phyloP scores from a whole-genome alignment of 2,797 vertebrate species.

The Babyrousa celebensis region DNA sequence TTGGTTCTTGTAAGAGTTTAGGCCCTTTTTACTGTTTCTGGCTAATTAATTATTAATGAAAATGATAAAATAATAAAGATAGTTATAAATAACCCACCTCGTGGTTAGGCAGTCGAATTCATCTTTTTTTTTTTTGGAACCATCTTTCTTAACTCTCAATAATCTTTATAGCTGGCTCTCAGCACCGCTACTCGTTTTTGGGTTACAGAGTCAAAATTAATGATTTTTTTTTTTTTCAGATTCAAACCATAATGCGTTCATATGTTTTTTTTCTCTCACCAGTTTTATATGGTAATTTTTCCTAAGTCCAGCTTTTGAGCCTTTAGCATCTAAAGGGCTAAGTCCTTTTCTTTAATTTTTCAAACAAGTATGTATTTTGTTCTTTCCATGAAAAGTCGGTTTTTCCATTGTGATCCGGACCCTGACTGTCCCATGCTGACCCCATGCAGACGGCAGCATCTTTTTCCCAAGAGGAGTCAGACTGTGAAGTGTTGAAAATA shows the following conservation, averaged over 20 bases:
- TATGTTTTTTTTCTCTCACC: conserved; percentile 15
- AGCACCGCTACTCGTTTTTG: neutral
- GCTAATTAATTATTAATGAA: conserved; percentile 41
- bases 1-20: conserved; percentile 46
- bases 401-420: neutral
- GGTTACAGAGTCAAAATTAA: conserved; percentile 2
- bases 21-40: conserved; percentile 48
- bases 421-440: conserved; percentile 53
- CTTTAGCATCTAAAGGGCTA: neutral
- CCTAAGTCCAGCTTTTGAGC: conserved; percentile 48
- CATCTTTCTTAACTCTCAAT: conserved; percentile 1
- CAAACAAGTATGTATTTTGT: conserved; percentile 42
- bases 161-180: neutral
- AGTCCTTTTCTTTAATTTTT: conserved; percentile 26
- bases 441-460: conserved; percentile 39
- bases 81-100: neutral
- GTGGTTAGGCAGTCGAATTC: conserved; percentile 57
- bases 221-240: conserved; percentile 7
- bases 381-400: neutral
- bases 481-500: conserved; percentile 84
- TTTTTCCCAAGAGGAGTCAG: conserved; percentile 85
- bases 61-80: conserved; percentile 31
- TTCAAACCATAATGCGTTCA: conserved; percentile 10
- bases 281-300: conserved; percentile 21
- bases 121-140: neutral